Evolutionary conservation across 2,113 vertebrate genomes (phyloP).

Genomic region (Cheilinus undulatus): DNA sequence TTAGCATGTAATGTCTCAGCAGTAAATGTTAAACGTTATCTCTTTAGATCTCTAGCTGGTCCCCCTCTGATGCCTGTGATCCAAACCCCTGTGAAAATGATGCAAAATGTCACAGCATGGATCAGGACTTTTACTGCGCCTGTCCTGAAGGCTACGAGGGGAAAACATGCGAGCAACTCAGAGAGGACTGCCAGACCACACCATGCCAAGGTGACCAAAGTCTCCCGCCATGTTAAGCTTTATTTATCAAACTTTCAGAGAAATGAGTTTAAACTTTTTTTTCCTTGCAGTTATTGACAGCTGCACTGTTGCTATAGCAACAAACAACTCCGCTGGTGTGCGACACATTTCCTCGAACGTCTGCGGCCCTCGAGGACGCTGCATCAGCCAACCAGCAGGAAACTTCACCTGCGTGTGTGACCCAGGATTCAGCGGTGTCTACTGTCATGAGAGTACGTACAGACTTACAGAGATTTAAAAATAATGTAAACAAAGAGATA

Average conservation of each 20-base stretch:
- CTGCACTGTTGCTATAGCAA: constrained; percentile 90
- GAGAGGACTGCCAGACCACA: constrained; percentile 88
- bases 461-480: too few relatives aligned
- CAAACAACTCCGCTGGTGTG: constrained; percentile 84
- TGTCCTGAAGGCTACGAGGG: constrained; percentile 92
- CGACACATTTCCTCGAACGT: constrained; percentile 87
- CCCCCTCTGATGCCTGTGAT: constrained; percentile 85
- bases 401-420: constrained; percentile 95
- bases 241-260: rapidly evolving
- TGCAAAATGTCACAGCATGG: constrained; percentile 91
- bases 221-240: rapidly evolving
- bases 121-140: constrained; percentile 94
- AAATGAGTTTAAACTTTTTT: background rate
- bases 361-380: constrained; percentile 91
- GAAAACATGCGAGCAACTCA: constrained; percentile 91
- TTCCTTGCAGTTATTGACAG: constrained; percentile 89
- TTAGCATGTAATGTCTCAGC: too few relatives aligned
- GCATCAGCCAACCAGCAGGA: constrained; percentile 89
- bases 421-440: constrained; percentile 92
- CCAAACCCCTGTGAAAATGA: constrained; percentile 92
- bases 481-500: too few relatives aligned
- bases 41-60: constrained; percentile 82
- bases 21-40: background rate
- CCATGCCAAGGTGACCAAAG: constrained; percentile 88
- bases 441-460: constrained; percentile 96